phyloP scores from a whole-genome alignment of 1,140 invertebrate species.

The Apis dorsata region DNA sequence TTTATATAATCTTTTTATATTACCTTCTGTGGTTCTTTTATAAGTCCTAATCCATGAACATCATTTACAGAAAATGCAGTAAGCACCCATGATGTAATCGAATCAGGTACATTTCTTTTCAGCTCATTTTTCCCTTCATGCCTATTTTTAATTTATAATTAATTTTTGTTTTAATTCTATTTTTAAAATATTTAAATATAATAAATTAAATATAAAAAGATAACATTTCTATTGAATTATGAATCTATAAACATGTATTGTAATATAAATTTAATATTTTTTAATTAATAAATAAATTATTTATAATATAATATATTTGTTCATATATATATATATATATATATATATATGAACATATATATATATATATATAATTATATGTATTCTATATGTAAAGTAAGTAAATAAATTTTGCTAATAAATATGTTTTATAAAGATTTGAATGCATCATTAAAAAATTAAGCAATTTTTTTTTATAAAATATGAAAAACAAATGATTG shows the following conservation, averaged over 20 bases:
- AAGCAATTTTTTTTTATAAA: constrained; percentile 6
- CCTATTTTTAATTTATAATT: constrained; percentile 63
- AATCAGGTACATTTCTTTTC: constrained; percentile 87
- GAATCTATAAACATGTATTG: neutral
- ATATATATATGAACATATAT: neutral
- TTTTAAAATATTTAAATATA: neutral
- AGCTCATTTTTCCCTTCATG: constrained; percentile 82
- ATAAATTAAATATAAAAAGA: too few species aligned
- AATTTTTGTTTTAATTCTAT: neutral
- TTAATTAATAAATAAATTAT: neutral
- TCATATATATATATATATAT: neutral
- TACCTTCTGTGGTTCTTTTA: constrained; percentile 85
- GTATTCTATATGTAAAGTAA: neutral
- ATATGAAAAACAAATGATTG: constrained; percentile 5
- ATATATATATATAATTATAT: neutral
- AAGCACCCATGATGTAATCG: constrained; percentile 95
- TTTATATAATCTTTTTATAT: neutral
- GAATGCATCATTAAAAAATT: neutral
- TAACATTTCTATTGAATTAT: neutral
- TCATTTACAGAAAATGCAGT: constrained; percentile 95
- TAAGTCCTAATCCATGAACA: constrained; percentile 90
- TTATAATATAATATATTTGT: neutral
- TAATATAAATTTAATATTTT: constrained; percentile 9
- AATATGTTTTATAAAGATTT: neutral
- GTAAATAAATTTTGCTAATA: neutral